Evolutionary conservation across 2,797 vertebrate genomes (phyloP), one percentile per base, ranked within the genome.

Genomic region (Passerculus sandwichensis): DNA sequence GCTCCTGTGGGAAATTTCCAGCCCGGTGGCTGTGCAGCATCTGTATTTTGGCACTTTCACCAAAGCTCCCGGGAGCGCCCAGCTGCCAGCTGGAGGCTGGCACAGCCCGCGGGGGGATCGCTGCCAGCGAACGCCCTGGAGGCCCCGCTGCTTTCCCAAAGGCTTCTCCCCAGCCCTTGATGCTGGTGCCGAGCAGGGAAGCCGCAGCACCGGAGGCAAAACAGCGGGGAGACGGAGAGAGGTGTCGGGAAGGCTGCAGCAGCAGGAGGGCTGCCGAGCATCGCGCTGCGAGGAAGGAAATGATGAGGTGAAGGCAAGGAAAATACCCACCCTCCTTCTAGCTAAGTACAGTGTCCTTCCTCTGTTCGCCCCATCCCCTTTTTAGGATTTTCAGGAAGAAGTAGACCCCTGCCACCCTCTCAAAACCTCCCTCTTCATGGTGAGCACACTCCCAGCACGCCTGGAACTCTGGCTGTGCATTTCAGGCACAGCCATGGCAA

Each of bases 71-170:
- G 0, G 67, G 85, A 80, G 57, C 21, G 6, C 30, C 6, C 71
- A 85, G 88, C 75, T 80, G 85, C 72, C 95, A 92, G 91, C 61
- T 73, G 84, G 67, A 94, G 54, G 50, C 73, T 92, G 91, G 86
- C 91, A 81, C 48, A 69, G 66, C 85, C 79, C 54, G 42, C 2
- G 0, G 81, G 56, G 32, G 45, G 40, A 87, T 79, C 6, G 12
- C 86, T 93, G 81, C 84, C 6, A 27, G 51, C 51, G 69, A 82
- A 84, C 0, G 3, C 91, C 73, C 91, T 32, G 51, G 61, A 62
- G 93, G 71, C 77, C 64, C 71, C 3, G 0, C 67, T 82, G 93
- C 67, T 47, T 87, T 89, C 86, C 93, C 22, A 40, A 48, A 38
- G 94, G 61, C 69, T 89, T 73, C 69, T 85, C 87, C 88, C 42